phyloP scores from a whole-genome alignment of 2,888 invertebrate genomes.

The Hemaris fuciformis region DNA sequence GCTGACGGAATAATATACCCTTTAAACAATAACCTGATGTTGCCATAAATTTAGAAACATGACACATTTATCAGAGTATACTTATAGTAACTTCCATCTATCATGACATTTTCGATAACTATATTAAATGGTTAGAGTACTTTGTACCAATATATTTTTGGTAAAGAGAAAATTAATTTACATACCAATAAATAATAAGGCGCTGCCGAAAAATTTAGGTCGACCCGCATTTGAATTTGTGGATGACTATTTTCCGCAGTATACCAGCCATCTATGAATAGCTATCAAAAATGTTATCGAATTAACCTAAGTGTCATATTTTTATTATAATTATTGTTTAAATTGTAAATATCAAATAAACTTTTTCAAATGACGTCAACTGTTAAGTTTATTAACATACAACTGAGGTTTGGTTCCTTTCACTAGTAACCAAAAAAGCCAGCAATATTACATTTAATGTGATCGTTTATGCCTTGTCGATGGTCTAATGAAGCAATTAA shows the following conservation, averaged over 20 bases:
- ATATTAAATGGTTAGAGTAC: not conserved
- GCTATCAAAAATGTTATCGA: not conserved
- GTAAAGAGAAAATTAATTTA: not conserved
- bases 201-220: not conserved
- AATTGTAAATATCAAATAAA: not conserved
- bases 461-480: slow-evolving; percentile 38
- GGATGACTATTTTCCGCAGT: not conserved
- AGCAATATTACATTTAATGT: slow-evolving; percentile 34
- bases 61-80: not conserved
- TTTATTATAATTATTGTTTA: not conserved
- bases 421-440: slow-evolving; percentile 22
- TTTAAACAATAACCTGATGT: slow-evolving; percentile 24
- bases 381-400: not conserved
- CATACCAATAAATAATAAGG: not conserved
- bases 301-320: not conserved
- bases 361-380: not conserved
- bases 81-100: not conserved
- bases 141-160: not conserved
- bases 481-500: slow-evolving; percentile 44
- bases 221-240: not conserved
- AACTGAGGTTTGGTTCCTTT: not conserved
- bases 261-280: not conserved
- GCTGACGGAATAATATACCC: slow-evolving; percentile 13
- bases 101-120: not conserved
- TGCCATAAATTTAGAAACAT: slow-evolving; percentile 17